Evolutionary conservation across 2,888 invertebrate species (phyloP).

Genomic region (Diplazon laetatorius): DNA sequence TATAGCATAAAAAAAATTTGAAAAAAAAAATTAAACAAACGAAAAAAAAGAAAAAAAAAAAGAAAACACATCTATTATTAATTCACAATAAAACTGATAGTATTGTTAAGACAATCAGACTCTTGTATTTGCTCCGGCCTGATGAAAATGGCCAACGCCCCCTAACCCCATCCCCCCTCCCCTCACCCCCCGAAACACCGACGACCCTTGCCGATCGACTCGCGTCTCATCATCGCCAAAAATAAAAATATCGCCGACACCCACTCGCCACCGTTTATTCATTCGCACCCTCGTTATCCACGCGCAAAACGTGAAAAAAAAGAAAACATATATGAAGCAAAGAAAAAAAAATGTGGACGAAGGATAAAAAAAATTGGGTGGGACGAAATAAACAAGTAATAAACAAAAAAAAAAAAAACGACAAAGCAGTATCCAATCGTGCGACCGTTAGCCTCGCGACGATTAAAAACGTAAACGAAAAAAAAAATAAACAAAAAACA

Average conservation of each 20-base stretch:
- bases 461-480: conserved; percentile 30
- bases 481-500: no score
- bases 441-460: conserved; percentile 21
- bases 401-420: conserved; percentile 2
- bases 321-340: background rate
- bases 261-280: background rate
- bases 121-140: conserved; percentile 77
- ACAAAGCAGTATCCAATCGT: conserved; percentile 33
- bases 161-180: conserved; percentile 8
- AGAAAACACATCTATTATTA: no score
- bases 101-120: conserved; percentile 82
- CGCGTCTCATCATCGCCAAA: conserved; percentile 36
- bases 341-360: background rate
- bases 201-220: conserved; percentile 45
- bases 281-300: conserved; percentile 3
- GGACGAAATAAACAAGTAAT: background rate
- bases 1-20: conserved; percentile 55
- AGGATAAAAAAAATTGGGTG: background rate
- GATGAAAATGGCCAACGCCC: conserved; percentile 76
- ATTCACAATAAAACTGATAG: conserved; percentile 76
- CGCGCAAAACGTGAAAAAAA: background rate
- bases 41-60: no score
- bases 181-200: conserved; percentile 4
- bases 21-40: no score
- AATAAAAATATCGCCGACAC: no score